These are phyloP conservation scores for Hirtodrosophila cameraria DNA, from an alignment of 2,888 invertebrate genomes.

Conservation along the genomic window DNA sequence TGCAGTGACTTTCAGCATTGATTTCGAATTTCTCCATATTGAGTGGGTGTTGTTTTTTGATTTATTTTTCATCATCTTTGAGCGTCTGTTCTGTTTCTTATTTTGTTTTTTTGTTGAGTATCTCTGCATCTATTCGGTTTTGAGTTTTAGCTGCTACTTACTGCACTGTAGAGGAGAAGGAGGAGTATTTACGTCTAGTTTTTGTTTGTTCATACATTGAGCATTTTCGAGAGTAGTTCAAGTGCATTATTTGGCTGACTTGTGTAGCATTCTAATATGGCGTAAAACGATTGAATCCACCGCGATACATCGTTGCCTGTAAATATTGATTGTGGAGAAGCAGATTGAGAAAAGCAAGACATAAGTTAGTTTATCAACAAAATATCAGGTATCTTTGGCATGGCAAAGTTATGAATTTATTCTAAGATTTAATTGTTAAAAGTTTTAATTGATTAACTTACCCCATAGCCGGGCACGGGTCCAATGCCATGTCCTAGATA, in stretches of 20 bases:
- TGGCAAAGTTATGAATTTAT: neutral
- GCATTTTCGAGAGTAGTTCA: conserved; percentile 76
- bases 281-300: conserved; percentile 97
- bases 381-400: neutral
- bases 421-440: too few relatives aligned
- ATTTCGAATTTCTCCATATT: conserved; percentile 70
- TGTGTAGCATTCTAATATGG: conserved; percentile 89
- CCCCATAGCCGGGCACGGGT: conserved; percentile 98
- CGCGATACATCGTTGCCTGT: conserved; percentile 96
- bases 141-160: conserved; percentile 68
- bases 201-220: conserved; percentile 74
- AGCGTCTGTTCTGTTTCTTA: conserved; percentile 58
- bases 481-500: conserved; percentile 98
- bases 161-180: conserved; percentile 62
- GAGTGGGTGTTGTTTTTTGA: conserved; percentile 23
- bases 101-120: conserved; percentile 64
- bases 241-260: conserved; percentile 76
- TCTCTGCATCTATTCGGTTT: conserved; percentile 61
- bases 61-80: conserved; percentile 43
- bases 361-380: neutral
- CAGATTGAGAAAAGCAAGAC: neutral
- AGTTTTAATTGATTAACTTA: conserved; percentile 85
- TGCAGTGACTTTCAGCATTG: conserved; percentile 63
- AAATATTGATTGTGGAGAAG: conserved; percentile 15
- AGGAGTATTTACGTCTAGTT: conserved; percentile 69